Evolutionary conservation across 2,113 vertebrate species (phyloP).

Genomic region (Chionodraco myersi): DNA sequence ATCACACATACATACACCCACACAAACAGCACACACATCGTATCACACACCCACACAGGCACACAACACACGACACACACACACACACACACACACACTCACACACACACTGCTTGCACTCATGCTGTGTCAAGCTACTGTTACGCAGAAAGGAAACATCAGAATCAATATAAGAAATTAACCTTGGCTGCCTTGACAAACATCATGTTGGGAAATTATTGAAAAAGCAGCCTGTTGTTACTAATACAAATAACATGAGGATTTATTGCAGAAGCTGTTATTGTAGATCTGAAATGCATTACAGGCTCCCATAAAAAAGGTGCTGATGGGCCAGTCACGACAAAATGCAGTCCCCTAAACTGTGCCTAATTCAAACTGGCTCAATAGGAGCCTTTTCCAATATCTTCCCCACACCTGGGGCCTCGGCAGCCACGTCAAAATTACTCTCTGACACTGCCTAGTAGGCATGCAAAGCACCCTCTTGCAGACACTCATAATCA

Average conservation of each 20-base stretch:
- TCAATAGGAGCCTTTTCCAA: conserved; percentile 68
- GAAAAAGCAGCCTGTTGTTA: conserved; percentile 12
- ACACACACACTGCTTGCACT: background rate
- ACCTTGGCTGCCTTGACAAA: background rate
- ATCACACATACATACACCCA: conserved; percentile 1
- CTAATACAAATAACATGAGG: conserved; percentile 6
- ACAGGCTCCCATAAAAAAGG: conserved; percentile 10
- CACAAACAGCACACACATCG: background rate
- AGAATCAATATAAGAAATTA: background rate
- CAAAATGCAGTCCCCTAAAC: conserved; percentile 57
- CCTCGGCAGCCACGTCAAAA: conserved; percentile 41
- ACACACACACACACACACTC: background rate
- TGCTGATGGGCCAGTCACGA: conserved; percentile 23
- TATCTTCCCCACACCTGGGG: conserved; percentile 74
- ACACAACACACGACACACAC: too few relatives aligned
- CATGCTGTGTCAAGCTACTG: conserved; percentile 7
- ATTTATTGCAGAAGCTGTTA: conserved; percentile 7
- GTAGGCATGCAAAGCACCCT: conserved; percentile 44
- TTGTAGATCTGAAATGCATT: conserved; percentile 10
- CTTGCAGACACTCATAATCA: conserved; percentile 49
- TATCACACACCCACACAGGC: background rate
- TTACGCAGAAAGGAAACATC: conserved; percentile 2
- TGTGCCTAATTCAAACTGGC: conserved; percentile 62
- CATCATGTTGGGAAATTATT: conserved; percentile 15
- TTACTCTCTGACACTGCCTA: conserved; percentile 35